A percentile compares a stretch with the other conserved stretches of the same genome.
These are phyloP conservation scores for Strix uralensis DNA, from an alignment of 2,113 vertebrate species.

Conservation along the genomic window DNA sequence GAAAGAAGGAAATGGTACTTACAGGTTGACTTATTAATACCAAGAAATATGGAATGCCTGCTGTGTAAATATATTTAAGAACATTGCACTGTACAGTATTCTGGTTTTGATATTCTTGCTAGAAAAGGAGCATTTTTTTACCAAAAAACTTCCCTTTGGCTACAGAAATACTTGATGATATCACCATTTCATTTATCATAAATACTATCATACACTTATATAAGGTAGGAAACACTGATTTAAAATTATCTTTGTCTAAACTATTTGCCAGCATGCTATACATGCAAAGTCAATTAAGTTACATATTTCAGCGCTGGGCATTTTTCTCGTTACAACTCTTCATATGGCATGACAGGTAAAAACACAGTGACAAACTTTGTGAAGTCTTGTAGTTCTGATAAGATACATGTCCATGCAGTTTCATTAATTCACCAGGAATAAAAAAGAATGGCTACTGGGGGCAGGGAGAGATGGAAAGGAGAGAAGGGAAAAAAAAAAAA, in stretches of 20 bases:
- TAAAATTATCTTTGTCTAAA: not conserved
- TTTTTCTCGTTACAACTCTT: slow-evolving; percentile 10
- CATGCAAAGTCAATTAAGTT: not conserved
- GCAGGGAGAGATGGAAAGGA: not conserved
- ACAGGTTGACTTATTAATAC: not conserved
- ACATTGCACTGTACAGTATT: not conserved
- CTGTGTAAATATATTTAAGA: not conserved
- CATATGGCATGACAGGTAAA: not conserved
- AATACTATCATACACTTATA: not conserved
- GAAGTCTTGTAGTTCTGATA: not conserved
- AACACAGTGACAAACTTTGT: not conserved
- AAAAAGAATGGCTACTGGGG: not conserved
- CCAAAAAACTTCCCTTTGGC: not conserved
- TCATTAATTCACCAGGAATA: not conserved
- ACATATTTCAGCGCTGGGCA: not conserved
- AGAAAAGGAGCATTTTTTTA: not conserved
- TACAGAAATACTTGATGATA: not conserved
- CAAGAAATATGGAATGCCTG: not conserved
- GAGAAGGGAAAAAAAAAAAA: not conserved
- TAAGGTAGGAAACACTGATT: not conserved
- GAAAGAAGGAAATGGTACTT: not conserved
- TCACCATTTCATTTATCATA: not conserved
- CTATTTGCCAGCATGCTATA: not conserved
- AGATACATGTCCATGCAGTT: not conserved
- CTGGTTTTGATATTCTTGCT: not conserved